phyloP scores from a whole-genome alignment of 2,113 vertebrate species.

The Sprattus sprattus region DNA sequence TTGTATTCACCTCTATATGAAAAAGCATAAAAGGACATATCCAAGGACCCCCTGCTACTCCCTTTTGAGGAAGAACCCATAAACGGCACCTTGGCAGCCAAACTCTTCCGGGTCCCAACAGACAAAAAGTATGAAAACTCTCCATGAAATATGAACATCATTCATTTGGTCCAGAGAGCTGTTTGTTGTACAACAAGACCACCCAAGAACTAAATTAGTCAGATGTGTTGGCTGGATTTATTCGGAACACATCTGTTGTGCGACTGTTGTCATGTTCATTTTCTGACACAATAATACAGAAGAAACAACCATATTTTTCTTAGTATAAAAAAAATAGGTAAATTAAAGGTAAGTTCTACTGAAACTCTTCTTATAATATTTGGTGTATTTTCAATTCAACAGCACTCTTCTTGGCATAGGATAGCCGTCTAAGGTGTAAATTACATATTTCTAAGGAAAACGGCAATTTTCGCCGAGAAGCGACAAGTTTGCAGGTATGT shows the following conservation, averaged over 20 bases:
- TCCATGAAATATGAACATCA: neutral
- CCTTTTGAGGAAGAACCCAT: no score
- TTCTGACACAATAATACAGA: neutral
- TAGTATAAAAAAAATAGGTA: constrained; percentile 21
- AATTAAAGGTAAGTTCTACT: constrained; percentile 25
- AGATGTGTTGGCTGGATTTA: constrained; percentile 1
- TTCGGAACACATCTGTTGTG: constrained; percentile 9
- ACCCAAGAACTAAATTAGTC: constrained; percentile 3
- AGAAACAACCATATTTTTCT: neutral
- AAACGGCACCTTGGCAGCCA: no score
- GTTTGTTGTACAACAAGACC: neutral
- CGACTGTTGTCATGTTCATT: neutral
- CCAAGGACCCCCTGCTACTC: no score
- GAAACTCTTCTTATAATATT: constrained; percentile 44
- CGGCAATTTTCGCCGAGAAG: no score
- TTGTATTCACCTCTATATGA: no score
- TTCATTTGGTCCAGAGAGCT: neutral
- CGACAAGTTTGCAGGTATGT: no score
- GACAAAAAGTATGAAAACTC: no score
- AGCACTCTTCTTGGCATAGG: constrained; percentile 45
- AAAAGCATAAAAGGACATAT: no score
- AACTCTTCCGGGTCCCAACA: no score
- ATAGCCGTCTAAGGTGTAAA: constrained; percentile 40
- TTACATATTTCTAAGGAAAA: no score
- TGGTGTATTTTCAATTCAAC: constrained; percentile 48